Base-by-base conservation (phyloP, 2,888 invertebrate species). In the Drosophila mimica region DNA sequence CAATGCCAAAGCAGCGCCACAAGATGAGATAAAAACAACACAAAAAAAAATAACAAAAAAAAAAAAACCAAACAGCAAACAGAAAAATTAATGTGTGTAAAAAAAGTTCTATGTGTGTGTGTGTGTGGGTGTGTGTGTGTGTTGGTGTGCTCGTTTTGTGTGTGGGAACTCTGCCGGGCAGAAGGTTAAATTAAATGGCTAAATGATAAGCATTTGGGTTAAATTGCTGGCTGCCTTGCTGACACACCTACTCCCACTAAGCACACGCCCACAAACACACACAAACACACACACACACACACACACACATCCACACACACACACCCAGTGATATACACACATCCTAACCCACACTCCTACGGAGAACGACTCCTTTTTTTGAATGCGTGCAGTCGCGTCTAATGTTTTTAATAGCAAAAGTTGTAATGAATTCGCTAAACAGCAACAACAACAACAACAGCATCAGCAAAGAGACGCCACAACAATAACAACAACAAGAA, bases 161-260 rank as follows among this genome's bases (percentile, higher is more conserved):
- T 52, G 71, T 61, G 52, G 20, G 34, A 40, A 40, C 2, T 58
- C 67, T 70, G 76, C 63, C 63, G 68, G 79, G 70, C 79, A 81
- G 83, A 84, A 87, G 88, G 88, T 88, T 88, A 88, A 88, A 88
- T 88, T 83, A 88, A 88, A 88, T 88, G 88, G 88, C 85, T 87
- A 88, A 88, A 88, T 88, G 88, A 88, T 88, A 88, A 88, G 88
- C 88, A 88, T 88, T 88, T 88, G 85, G 88, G 88, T 87, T 87
- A 87, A 88, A 87, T 82, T 81, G 88, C 64, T 79, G 79, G 56
- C 72, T 64, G 58, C 33, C 6, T 58, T 49, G 71, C 54, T 33
- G 13, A 36, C 59, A 61, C 6, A 46, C 49, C 53, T 38, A 49
- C 57, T 56, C 43, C 30, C 34, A 15, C 65, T 6, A 13, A 46